Base-by-base conservation (phyloP, 2,888 invertebrate genomes). In the Drosophila helvetica region DNA sequence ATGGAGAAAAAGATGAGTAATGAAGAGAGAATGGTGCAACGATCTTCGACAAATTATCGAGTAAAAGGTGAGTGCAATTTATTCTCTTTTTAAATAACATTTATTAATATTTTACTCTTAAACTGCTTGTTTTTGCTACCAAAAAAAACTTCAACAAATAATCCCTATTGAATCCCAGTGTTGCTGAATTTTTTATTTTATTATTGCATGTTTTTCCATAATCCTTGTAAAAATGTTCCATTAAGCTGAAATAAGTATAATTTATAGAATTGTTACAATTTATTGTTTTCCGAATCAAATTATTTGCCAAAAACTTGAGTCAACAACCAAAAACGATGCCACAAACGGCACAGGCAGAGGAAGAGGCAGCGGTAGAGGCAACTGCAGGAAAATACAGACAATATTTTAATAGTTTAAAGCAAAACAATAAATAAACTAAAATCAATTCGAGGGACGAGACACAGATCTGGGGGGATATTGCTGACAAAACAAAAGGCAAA, bases 331-430 rank as follows among this genome's bases (percentile, higher is more conserved):
- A 79, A 86, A 78, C 86, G 84, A 86, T 76, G 84, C 88, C 88
- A 86, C 86, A 88, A 77, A 65, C 74, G 77, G 83, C 15, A 2
- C 75, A 75, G 79, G 75, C 69, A 15, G 77, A 75, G 79, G 77
- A 67, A 76, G 77, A 80, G 64, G 22, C 22, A 22, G 2, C 3
- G 22, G 2, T 3, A 22, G 22, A 5, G 68, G 61, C 50, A 65
- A 57, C 66, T 55, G 57, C 62, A 63, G 59, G 50, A 64, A 72
- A 78, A 72, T 70, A 63, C 73, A 77, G 74, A 78, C 77, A 88
- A 81, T 86, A 88, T 89, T 86, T 90, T 89, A 89, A 89, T 90
- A 89, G 89, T 87, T 88, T 79, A 81, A 88, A 81, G 90, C 86
- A 87, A 79, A 80, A 84, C 85, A 81, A 88, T 89, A 89, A 89